Evolutionary conservation across 2,797 vertebrate genomes (phyloP).

Genomic region (Arctocebus calabarensis): DNA sequence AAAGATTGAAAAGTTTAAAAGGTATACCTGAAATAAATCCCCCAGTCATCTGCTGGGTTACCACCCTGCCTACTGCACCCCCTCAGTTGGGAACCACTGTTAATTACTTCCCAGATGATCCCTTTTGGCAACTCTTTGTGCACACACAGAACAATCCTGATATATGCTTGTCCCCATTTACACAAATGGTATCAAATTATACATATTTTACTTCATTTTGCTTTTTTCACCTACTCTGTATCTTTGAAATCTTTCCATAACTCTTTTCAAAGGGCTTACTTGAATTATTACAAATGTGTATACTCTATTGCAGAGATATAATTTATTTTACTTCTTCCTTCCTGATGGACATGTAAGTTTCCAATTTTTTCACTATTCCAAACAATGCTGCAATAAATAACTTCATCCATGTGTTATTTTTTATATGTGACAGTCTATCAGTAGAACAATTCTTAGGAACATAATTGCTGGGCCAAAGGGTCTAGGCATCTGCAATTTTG

Average conservation of each 20-base stretch:
- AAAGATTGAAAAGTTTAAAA: constrained; percentile 1
- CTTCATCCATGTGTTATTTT: not conserved
- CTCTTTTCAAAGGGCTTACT: not conserved
- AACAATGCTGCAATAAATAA: not conserved
- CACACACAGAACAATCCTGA: not conserved
- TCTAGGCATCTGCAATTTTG: not conserved
- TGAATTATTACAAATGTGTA: not conserved
- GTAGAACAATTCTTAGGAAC: not conserved
- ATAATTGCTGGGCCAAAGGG: not conserved
- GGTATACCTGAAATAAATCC: not conserved
- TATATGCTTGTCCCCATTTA: not conserved
- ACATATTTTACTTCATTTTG: not conserved
- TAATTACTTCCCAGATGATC: not conserved
- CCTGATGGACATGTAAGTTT: not conserved
- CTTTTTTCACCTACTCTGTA: not conserved
- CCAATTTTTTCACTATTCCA: not conserved
- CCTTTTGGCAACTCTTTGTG: not conserved
- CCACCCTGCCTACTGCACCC: not conserved
- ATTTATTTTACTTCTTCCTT: not conserved
- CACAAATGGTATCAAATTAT: not conserved
- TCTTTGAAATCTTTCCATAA: not conserved
- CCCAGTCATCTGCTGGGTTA: not conserved
- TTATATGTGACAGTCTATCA: not conserved
- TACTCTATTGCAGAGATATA: not conserved
- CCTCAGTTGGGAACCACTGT: not conserved